Evolutionary conservation across 1,140 invertebrate genomes (phyloP), one percentile per base, ranked within the genome.

Genomic region (Ips nitidus): DNA sequence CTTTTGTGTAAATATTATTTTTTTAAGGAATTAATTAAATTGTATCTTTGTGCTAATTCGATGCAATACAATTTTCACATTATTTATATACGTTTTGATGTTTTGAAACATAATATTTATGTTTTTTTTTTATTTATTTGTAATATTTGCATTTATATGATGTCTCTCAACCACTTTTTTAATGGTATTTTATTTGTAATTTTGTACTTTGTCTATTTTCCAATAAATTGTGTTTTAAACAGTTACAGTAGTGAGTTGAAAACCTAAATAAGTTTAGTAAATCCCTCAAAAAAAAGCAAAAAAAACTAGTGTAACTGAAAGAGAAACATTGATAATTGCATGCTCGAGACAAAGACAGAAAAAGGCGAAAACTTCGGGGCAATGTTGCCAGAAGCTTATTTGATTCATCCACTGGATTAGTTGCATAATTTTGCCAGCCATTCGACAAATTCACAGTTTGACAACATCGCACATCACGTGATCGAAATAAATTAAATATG

Each of bases 21-120:
- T 4, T 53, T 38, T 63, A 52, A 39, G 22, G n/a, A 41, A 52
- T 8, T 63, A 40, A 6, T 52, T 55, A 37, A 67, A 57, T 59
- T 63, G 61, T 36, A 43, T 59, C 41, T 52, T 57, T 71, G 39
- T 57, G 52, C 68, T 22, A 22, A 22, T 22, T 22, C 22, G 22
- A 22, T 53, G 57, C 52, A 66, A 45, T 60, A 39, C 4, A 22
- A 38, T 60, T 67, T 65, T n/a, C 47, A 71, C 38, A 63, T 65
- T 71, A 56, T 67, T 52, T 43, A 61, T 66, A 6, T 41, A 52
- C 56, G 60, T 62, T 72, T 60, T 41, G 6, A n/a, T 66, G 6
- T 53, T 60, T 43, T 50, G n/a, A 70, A 66, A 71, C 66, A 71
- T 68, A 70, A 74, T 70, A 74, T 72, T 72, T 74, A 73, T 74